Evolutionary conservation across 1,140 invertebrate species (phyloP).

Genomic region (Drosophila watanabei): DNA sequence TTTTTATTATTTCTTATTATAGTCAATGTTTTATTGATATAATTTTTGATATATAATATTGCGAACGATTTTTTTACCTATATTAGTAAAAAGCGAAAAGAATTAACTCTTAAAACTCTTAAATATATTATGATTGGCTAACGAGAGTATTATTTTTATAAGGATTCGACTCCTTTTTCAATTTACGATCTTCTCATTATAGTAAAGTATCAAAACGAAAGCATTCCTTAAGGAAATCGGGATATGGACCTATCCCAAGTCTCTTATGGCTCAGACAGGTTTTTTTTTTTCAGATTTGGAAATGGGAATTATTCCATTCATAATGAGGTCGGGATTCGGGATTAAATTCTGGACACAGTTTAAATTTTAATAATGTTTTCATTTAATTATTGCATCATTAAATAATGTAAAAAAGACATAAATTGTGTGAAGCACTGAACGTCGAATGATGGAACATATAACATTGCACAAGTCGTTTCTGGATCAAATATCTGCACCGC

Average conservation of each 20-base stretch:
- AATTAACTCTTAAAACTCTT: too few species aligned
- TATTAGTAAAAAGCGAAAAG: too few species aligned
- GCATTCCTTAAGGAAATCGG: not conserved
- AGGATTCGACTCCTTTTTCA: not conserved
- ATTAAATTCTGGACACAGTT: not conserved
- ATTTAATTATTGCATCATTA: not conserved
- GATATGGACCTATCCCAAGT: not conserved
- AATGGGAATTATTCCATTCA: not conserved
- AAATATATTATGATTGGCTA: not conserved
- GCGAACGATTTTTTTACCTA: not conserved
- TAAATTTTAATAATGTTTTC: not conserved
- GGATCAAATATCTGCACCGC: constrained; percentile 3
- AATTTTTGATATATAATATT: not conserved
- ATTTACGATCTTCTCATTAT: not conserved
- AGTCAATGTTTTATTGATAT: not conserved
- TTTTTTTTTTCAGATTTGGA: not conserved
- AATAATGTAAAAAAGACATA: not conserved
- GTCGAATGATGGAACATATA: constrained; percentile 1
- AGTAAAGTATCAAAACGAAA: not conserved
- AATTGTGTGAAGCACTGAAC: not conserved
- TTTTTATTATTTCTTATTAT: not conserved
- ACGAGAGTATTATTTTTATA: not conserved
- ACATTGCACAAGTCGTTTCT: not conserved
- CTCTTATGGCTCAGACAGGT: not conserved
- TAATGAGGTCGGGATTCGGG: not conserved